phyloP scores from a whole-genome alignment of 2,888 invertebrate species.

The Syrphus vitripennis region DNA sequence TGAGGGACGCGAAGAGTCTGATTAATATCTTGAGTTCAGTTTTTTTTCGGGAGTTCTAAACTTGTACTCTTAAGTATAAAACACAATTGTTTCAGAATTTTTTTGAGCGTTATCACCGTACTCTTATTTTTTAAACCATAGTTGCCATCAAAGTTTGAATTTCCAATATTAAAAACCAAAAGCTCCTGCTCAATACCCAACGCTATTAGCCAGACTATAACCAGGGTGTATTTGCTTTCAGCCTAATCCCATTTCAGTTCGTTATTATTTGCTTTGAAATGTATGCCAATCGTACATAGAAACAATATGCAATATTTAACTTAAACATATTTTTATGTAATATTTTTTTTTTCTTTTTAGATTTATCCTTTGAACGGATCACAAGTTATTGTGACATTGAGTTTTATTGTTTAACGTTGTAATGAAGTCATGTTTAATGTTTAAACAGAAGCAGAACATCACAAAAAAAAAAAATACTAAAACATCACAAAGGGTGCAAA shows the following conservation, averaged over 20 bases:
- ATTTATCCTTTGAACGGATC: slow-evolving; percentile 43
- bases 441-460: slow-evolving; percentile 28
- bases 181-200: too few species aligned
- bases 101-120: too few species aligned
- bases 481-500: slow-evolving; percentile 49
- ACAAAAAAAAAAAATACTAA: slow-evolving; percentile 15
- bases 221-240: not conserved
- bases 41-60: too few species aligned
- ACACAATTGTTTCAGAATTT: too few species aligned
- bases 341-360: not conserved
- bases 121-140: too few species aligned
- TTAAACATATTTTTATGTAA: slow-evolving; percentile 18
- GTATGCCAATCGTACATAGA: not conserved
- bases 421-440: slow-evolving; percentile 59
- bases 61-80: too few species aligned
- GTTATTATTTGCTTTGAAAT: not conserved
- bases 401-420: slow-evolving; percentile 67
- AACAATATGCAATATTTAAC: slow-evolving; percentile 60
- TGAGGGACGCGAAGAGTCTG: too few species aligned
- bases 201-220: not conserved
- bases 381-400: slow-evolving; percentile 68
- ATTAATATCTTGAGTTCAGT: too few species aligned
- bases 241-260: not conserved
- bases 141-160: too few species aligned
- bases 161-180: too few species aligned